Base-by-base conservation (phyloP, 2,113 vertebrate genomes). In the Channa argus region DNA sequence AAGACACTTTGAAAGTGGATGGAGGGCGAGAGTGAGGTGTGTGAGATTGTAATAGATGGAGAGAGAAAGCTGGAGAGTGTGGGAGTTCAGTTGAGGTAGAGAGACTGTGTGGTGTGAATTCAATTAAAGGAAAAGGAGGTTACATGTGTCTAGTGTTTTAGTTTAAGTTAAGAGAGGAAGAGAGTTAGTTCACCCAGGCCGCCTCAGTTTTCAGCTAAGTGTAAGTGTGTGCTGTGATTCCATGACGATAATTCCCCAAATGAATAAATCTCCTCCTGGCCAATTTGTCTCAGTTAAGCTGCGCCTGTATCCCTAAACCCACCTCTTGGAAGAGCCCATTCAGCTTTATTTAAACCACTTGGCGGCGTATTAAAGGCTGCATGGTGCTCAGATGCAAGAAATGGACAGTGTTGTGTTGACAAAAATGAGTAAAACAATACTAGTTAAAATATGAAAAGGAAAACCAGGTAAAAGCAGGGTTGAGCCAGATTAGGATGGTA, bases 211-310 rank as follows among this genome's bases (percentile, higher is more conserved):
- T 66, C 12, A 73, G 11, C 7, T 45, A 15, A 34, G 3, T 3
- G 45, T 14, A 45, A 11, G 8, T 14, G 24, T 41, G 46, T 52
- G 8, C 36, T 14, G 34, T 5, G 13, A 64, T 54, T 47, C 63
- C 45, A 39, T 33, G 36, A 36, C 1, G 64, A 68, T 88, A 71
- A 86, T 71, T 85, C 83, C 68, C 74, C 24, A 70, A 84, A 86
- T 89, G 89, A 80, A 86, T 84, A 86, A 85, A 80, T 67, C 46
- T 80, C 74, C 76, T 89, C 56, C 69, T 45, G 44, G 76, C 69
- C 82, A 90, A 84, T 89, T 88, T 89, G 85, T 89, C 74, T 85
- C 77, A 46, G 82, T 88, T 87, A 84, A 86, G 71, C 79, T 83
- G 68, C 7, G 64, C 54, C 71, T 88, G 82, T 84, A 82, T 59